Base-by-base conservation (phyloP, 2,113 vertebrate genomes). In the Mirounga angustirostris region DNA sequence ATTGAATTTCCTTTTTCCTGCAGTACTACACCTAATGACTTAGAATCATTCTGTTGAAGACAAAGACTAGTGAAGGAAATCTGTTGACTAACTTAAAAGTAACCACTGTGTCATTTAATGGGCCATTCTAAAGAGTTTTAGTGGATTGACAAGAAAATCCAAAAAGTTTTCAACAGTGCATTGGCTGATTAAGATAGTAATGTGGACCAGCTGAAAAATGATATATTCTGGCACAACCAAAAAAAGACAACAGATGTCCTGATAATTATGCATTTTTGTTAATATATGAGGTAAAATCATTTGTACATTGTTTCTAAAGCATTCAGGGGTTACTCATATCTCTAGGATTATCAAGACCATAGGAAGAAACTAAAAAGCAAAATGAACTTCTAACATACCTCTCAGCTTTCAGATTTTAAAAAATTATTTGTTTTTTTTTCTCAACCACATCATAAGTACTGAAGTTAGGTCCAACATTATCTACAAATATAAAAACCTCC, bases 331-430 rank as follows among this genome's bases (percentile, higher is more conserved):
- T 80, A 50, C 4, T 78, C 14, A 28, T 82, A 50, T 61, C 33
- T 94, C 26, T 52, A 87, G 30, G 28, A 58, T 21, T 92, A 89
- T 54, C 12, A 43, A 67, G 22, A 80, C 1, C 87, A 74, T 4
- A 28, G 9, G 4, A 59, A 87, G 5, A 74, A n/a, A 21, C 1
- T 36, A 94, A 56, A 24, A 65, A 86, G 3, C 28, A n/a, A n/a
- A 40, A 52, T 63, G 22, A 71, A 5, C 4, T n/a, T 85, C 61
- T 71, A 18, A 91, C 88, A 65, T 33, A 84, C 0, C 7, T 89
- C 89, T 91, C 12, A 58, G 3, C 50, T 94, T 94, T 90, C 16
- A 80, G 92, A 85, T 69, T 80, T 9, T 40, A 84, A 73, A 87
- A 54, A 9, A 50, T 9, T 1, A 61, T 22, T 15, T 50, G 8